A percentile compares a stretch with the other conserved stretches of the same genome.
Conservation (phyloP, 2,113 vertebrate species). For the Sorex fumeus region DNA sequence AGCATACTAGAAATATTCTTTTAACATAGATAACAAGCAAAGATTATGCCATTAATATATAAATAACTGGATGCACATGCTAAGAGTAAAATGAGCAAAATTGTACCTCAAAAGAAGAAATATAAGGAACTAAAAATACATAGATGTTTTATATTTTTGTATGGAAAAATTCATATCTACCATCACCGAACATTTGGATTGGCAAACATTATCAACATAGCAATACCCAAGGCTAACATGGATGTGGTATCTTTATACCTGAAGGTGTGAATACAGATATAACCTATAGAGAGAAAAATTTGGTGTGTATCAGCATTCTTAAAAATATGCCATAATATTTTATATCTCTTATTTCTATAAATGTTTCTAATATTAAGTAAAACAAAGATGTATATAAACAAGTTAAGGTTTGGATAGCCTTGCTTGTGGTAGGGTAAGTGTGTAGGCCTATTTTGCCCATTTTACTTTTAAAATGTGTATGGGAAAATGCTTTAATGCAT, state of each 20-base stretch:
- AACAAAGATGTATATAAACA: background rate
- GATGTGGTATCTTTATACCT: background rate
- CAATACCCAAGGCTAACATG: background rate
- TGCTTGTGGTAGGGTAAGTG: background rate
- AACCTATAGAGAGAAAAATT: background rate
- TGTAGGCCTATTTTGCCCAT: background rate
- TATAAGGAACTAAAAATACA: background rate
- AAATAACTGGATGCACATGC: background rate
- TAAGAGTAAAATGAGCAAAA: background rate
- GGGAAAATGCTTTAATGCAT: background rate
- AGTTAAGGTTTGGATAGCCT: background rate
- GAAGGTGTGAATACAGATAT: too few species aligned
- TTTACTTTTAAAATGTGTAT: background rate
- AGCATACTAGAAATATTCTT: background rate
- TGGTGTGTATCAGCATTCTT: background rate
- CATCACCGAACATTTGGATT: background rate
- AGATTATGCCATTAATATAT: background rate
- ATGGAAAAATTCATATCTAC: background rate
- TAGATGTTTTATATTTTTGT: background rate
- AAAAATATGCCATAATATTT: background rate
- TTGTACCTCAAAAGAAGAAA: background rate
- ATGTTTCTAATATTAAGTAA: background rate
- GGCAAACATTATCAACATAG: background rate
- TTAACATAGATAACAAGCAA: background rate
- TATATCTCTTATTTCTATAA: background rate